Base-by-base conservation (phyloP, 1,140 invertebrate species). In the Drosophila nebulosa region DNA sequence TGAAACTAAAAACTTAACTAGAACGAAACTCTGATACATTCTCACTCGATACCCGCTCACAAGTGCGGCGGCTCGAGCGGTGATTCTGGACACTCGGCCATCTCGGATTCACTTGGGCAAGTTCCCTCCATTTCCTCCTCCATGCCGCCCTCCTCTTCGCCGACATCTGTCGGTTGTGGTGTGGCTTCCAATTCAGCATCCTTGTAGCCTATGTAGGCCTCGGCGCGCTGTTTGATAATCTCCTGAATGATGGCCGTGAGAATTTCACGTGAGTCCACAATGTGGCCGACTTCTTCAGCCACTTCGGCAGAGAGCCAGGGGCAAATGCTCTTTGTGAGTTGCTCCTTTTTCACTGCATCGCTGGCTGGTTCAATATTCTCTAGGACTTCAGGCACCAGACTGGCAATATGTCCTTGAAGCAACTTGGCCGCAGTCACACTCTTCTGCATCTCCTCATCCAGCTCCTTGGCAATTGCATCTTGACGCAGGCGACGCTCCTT, bases 231-330 rank as follows among this genome's bases (percentile, higher is more conserved):
- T 80, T 95, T 94, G 72, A 96, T 92, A 63, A 96, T 95, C 80
- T 96, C 95, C 72, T 93, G 93, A 7, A 96, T 94, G 12, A 96
- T 95, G 80, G 95, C 95, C 94, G 95, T 95, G 18, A 98, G 92
- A 27, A 97, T 93, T 84, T 96, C 94, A 56, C 95, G 93, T 63
- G 96, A 96, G 70, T 95, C 95, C 52, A 97, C 94, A 90, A 96
- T 94, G 51, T 94, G 95, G 42, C 96, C 94, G 67, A 97, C 93
- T 91, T 97, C 96, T 60, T 94, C 92, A 35, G 95, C 94, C 12
- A 98, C 96, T 91, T 97, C 95, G 12, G 95, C 94, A 91, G 96
- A 95, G 66, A 98, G 92, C 97, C 97, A 98, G n/a, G 96, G 96
- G 93, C 97, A 95, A 90, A 97, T 96, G 50, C 94, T 94, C 77